Evolutionary conservation across 1,140 invertebrate species (phyloP).

Genomic region (Trachymyrmex cornetzi): DNA sequence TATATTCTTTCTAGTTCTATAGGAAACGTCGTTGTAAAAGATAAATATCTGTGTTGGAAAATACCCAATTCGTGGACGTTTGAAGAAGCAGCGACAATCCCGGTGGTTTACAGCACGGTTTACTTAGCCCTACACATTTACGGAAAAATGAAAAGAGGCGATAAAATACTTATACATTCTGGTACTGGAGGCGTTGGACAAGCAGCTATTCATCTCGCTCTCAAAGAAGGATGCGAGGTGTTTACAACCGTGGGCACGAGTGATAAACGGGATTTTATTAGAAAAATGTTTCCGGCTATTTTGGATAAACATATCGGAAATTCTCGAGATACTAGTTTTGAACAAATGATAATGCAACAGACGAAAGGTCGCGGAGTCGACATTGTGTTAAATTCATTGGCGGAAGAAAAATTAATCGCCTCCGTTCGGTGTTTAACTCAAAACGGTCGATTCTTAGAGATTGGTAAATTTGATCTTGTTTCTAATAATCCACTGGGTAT

Average conservation of each 20-base stretch:
- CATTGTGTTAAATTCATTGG: conserved; percentile 92
- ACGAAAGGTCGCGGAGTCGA: conserved; percentile 91
- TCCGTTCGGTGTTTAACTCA: conserved; percentile 92
- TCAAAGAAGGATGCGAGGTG: background rate
- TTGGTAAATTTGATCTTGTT: conserved; percentile 92
- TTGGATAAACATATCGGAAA: conserved; percentile 90
- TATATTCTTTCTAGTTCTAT: conserved; percentile 84
- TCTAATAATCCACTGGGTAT: conserved; percentile 90
- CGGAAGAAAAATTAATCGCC: conserved; percentile 91
- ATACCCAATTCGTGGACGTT: background rate
- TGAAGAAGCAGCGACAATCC: conserved; percentile 90
- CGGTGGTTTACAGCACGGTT: conserved; percentile 94
- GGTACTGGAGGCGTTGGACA: conserved; percentile 84
- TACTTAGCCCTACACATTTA: conserved; percentile 91
- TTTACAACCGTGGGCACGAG: conserved; percentile 90
- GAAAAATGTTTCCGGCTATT: conserved; percentile 89
- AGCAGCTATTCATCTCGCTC: conserved; percentile 79
- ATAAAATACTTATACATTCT: conserved; percentile 86
- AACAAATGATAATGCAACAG: conserved; percentile 88
- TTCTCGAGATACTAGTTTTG: conserved; percentile 91
- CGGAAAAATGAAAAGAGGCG: conserved; percentile 88
- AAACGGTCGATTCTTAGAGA: conserved; percentile 91
- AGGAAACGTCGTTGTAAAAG: conserved; percentile 83
- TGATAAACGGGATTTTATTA: conserved; percentile 91
- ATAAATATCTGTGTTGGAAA: background rate